A percentile compares a stretch with the other conserved stretches of the same genome.
Conservation (phyloP, 2,888 invertebrate genomes). For the Herminia tarsipennalis region DNA sequence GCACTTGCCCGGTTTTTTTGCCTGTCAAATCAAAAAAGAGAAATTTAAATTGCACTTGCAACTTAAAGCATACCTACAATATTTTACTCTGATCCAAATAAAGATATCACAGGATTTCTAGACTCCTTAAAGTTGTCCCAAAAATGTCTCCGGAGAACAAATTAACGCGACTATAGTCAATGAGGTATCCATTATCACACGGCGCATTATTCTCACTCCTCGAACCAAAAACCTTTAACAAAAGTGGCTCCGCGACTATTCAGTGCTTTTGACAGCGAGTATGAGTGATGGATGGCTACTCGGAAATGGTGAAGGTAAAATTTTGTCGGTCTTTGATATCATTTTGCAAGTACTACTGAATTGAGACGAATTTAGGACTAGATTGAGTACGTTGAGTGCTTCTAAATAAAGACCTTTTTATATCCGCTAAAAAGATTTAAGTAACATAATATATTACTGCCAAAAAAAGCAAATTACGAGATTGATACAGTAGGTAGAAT, state of each 20-base stretch:
- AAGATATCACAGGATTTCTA: neutral
- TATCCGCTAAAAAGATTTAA: no score
- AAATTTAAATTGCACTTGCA: no score
- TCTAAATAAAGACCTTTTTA: no score
- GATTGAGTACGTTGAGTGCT: neutral
- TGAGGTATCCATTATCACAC: constrained; percentile 30
- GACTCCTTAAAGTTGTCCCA: neutral
- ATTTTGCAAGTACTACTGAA: constrained; percentile 8
- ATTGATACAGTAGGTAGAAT: no score
- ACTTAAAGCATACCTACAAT: no score
- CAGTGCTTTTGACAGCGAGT: constrained; percentile 37
- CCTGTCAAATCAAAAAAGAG: no score
- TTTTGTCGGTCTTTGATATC: constrained; percentile 10
- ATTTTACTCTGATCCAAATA: neutral
- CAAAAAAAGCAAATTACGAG: no score
- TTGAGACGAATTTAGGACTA: neutral
- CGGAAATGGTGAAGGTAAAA: constrained; percentile 13
- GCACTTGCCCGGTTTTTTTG: no score
- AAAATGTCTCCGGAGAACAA: constrained; percentile 7
- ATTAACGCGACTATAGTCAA: constrained; percentile 16
- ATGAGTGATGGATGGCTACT: constrained; percentile 37
- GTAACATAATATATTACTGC: no score
- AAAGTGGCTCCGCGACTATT: constrained; percentile 35
- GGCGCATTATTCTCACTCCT: constrained; percentile 33
- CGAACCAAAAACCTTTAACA: constrained; percentile 38